Conservation (phyloP, 2,888 invertebrate genomes). For the Malacosoma neustria region DNA sequence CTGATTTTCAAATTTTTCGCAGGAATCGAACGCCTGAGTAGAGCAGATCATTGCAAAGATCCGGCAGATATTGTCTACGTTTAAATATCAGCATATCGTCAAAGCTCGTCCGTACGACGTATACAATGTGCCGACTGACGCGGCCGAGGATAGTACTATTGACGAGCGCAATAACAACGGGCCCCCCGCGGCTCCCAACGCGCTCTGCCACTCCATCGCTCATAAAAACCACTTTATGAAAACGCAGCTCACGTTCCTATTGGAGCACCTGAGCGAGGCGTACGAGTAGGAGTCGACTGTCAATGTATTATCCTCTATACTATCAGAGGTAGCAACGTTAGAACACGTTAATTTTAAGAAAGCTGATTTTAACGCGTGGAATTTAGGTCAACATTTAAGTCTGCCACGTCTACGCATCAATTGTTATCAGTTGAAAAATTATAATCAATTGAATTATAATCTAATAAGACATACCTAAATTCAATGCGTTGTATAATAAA, state of each 20-base stretch:
- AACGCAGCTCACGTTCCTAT: constrained; percentile 74
- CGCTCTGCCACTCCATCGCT: constrained; percentile 66
- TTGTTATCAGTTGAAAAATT: no score
- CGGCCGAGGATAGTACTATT: constrained; percentile 55
- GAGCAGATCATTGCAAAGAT: constrained; percentile 90
- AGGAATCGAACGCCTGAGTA: constrained; percentile 94
- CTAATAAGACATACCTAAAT: no score
- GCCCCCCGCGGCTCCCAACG: constrained; percentile 48
- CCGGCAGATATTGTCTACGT: constrained; percentile 85
- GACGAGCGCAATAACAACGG: constrained; percentile 53
- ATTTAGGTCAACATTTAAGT: no score
- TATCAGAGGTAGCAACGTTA: no score
- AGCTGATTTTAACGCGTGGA: no score
- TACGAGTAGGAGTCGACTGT: constrained; percentile 72
- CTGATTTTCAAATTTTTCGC: constrained; percentile 67
- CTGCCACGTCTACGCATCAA: no score
- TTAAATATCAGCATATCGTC: constrained; percentile 78
- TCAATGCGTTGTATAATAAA: no score
- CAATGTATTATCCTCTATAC: constrained; percentile 64
- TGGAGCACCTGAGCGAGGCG: constrained; percentile 79
- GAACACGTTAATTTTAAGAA: no score
- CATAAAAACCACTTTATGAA: constrained; percentile 67
- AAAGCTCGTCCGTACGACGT: constrained; percentile 66
- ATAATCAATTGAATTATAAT: no score
- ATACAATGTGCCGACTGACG: constrained; percentile 53